These are phyloP conservation scores for Aythya baeri DNA, from an alignment of 2,113 vertebrate genomes.

Conservation along the genomic window DNA sequence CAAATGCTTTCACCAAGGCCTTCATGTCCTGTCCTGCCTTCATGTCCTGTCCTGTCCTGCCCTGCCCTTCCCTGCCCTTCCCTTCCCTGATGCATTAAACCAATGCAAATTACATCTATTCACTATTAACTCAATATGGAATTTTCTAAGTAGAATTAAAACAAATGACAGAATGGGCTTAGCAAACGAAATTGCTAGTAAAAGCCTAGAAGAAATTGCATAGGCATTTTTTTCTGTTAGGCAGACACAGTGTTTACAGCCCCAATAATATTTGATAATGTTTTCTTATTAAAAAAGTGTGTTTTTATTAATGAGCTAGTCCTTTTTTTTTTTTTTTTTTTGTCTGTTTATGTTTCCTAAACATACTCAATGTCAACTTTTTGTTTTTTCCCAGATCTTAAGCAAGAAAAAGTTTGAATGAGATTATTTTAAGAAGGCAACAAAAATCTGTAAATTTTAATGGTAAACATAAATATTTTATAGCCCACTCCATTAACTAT, in stretches of 20 bases:
- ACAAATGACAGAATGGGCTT: not conserved
- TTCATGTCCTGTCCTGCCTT: not conserved
- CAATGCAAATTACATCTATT: not conserved
- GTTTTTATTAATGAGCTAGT: not conserved
- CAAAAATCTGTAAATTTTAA: not conserved
- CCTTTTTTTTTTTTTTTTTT: fast-evolving
- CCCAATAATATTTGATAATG: not conserved
- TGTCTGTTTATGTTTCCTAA: not conserved
- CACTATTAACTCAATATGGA: not conserved
- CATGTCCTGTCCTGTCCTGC: not conserved
- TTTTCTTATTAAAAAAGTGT: not conserved
- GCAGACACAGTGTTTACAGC: not conserved
- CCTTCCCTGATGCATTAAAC: not conserved
- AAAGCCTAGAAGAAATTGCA: not conserved
- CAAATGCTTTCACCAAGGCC: not conserved
- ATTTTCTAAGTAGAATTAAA: not conserved
- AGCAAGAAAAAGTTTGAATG: not conserved
- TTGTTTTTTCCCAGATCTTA: not conserved
- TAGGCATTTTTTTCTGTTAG: not conserved
- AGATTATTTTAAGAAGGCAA: not conserved
- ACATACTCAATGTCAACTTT: not conserved
- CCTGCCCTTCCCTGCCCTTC: too few relatives aligned
- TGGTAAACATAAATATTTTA: not conserved
- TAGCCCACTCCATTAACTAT: not conserved
- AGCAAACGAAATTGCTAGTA: not conserved